These are phyloP conservation scores for Synanceia verrucosa DNA, from an alignment of 2,797 vertebrate genomes.

Conservation along the genomic window DNA sequence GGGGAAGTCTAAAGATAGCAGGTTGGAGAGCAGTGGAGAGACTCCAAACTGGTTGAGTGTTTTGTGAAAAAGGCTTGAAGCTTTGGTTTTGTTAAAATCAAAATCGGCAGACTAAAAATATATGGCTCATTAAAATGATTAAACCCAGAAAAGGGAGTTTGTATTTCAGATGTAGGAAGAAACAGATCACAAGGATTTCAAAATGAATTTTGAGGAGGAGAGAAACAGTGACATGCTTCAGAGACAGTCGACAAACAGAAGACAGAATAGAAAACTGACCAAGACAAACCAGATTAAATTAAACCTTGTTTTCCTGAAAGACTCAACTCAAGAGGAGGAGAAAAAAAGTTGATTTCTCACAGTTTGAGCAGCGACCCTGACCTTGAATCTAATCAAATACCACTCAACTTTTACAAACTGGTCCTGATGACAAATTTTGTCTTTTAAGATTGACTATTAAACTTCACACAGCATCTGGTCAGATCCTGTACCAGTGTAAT, in stretches of 20 bases:
- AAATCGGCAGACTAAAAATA: neutral
- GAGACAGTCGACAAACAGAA: neutral
- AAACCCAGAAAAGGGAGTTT: neutral
- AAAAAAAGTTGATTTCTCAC: neutral
- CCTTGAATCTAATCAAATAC: conserved; percentile 1
- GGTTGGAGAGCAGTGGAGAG: conserved; percentile 40
- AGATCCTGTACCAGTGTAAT: neutral
- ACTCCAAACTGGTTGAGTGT: conserved; percentile 38
- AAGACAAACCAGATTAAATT: neutral
- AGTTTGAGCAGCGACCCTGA: conserved; percentile 21
- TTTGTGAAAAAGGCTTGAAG: conserved; percentile 14
- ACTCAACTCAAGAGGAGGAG: conserved; percentile 33
- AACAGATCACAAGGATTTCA: neutral
- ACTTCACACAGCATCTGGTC: neutral
- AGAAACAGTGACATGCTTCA: neutral
- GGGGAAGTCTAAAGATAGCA: conserved; percentile 59
- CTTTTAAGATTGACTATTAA: neutral
- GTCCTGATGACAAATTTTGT: neutral
- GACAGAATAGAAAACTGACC: neutral
- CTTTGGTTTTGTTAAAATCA: conserved; percentile 6
- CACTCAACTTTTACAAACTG: neutral
- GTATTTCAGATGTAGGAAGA: conserved; percentile 9
- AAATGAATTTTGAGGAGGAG: neutral
- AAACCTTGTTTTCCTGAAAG: conserved; percentile 4
- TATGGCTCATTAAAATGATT: neutral